These are phyloP conservation scores for Lithophane ornitopus DNA, from an alignment of 2,888 invertebrate genomes.

Conservation along the genomic window DNA sequence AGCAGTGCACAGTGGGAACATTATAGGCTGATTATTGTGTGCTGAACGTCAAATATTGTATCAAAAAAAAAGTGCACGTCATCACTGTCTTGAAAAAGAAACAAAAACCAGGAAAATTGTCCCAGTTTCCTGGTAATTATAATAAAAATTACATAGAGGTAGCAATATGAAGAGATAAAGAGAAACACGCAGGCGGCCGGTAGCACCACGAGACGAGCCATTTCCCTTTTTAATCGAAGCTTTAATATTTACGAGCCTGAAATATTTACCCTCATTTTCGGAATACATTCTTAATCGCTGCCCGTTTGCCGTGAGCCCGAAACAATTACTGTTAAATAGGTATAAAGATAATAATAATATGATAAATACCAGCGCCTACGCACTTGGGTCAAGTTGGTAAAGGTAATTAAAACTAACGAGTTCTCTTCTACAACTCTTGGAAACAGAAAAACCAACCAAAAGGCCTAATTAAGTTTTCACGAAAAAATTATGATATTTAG, in stretches of 20 bases:
- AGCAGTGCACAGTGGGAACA: no score
- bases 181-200: slow-evolving; percentile 23
- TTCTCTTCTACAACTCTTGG: slow-evolving; percentile 6
- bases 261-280: slow-evolving; percentile 55
- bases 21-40: not conserved
- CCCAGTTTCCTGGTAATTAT: slow-evolving; percentile 1
- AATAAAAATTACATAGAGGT: slow-evolving; percentile 6
- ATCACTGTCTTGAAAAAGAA: not conserved
- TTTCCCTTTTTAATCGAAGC: slow-evolving; percentile 59
- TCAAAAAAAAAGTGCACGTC: not conserved
- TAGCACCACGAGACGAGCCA: slow-evolving; percentile 31
- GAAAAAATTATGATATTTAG: not conserved
- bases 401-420: not conserved
- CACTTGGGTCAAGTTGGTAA: not conserved
- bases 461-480: not conserved
- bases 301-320: slow-evolving; percentile 1
- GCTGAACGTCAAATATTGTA: not conserved
- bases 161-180: slow-evolving; percentile 39
- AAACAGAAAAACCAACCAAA: slow-evolving; percentile 1
- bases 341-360: slow-evolving; percentile 5
- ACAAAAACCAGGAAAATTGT: not conserved
- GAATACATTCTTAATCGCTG: slow-evolving; percentile 52
- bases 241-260: slow-evolving; percentile 57
- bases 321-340: slow-evolving; percentile 5
- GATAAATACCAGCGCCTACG: not conserved